Evolutionary conservation across 2,888 invertebrate genomes (phyloP), one percentile per base, ranked within the genome.

Genomic region (Drosophila kanekoi): DNA sequence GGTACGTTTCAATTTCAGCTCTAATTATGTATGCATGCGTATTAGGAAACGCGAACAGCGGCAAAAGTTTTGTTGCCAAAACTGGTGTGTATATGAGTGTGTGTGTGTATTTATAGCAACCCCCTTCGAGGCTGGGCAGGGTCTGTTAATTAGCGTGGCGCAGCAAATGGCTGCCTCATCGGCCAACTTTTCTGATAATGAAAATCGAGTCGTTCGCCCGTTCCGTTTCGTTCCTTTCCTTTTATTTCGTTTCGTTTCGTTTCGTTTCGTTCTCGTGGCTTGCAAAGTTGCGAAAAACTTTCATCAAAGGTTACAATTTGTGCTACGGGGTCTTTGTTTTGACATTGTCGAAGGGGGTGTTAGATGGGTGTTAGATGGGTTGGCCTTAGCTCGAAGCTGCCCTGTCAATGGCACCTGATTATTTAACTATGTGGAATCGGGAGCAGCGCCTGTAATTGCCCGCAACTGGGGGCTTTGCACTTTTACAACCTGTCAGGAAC

Each of bases 241-340:
- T 37, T 52, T 70, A 45, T 59, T 65, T 63, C 59, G 56, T 16
- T 51, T 32, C 59, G 56, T 16, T 51, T 32, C 35, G 28, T 57
- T 43, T 23, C 35, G 16, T 44, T 44, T 54, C 72, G 77, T 68
- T 63, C 65, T 67, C 75, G 64, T 67, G 65, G 64, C 70, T 65
- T 38, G 64, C 41, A 82, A 86, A 82, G 81, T 82, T 83, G 65
- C 81, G 81, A 70, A 77, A 77, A 82, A 87, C 84, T 87, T 87
- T 87, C 82, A 81, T 82, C 82, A 87, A 87, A 87, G 87, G 81
- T 82, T 87, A 81, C 87, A 87, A 84, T 78, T 83, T 82, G 52
- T 67, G 68, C 65, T 70, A 51, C 63, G 60, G 66, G 38, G 38
- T 20, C 53, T 51, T 56, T 72, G 73, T 63, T 63, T 47, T 69